A percentile compares a stretch with the other conserved stretches of the same genome.
These are phyloP conservation scores for honey bee (Apis mellifera) DNA, from an alignment of 1,140 invertebrate genomes.

Conservation along the genomic window DNA sequence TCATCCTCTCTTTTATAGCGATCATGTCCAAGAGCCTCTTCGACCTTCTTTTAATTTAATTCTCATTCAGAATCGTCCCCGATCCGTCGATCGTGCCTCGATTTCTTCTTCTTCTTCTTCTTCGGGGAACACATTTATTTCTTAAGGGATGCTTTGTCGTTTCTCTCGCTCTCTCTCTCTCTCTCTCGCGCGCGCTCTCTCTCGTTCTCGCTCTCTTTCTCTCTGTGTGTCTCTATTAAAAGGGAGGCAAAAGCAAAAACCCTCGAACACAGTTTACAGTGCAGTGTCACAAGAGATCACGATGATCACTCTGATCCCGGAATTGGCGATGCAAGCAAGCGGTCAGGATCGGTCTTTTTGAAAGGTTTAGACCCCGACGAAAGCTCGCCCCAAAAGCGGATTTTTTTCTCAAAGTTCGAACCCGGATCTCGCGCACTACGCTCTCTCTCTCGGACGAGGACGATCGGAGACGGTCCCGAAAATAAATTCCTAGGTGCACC, in stretches of 20 bases:
- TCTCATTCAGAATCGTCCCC: slow-evolving; percentile 21
- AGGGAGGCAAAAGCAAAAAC: background rate
- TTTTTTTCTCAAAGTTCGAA: background rate
- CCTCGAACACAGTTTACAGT: slow-evolving; percentile 30
- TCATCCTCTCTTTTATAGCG: background rate
- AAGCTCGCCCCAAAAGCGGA: background rate
- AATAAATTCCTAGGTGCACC: slow-evolving; percentile 64
- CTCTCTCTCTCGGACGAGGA: slow-evolving; percentile 24
- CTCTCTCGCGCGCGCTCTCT: background rate
- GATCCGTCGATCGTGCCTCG: slow-evolving; percentile 25
- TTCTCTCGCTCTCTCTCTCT: background rate
- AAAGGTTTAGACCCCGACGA: background rate
- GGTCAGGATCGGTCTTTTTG: background rate
- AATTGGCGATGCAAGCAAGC: no score
- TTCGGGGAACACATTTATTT: slow-evolving; percentile 2
- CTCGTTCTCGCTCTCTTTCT: no score
- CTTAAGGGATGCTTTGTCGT: background rate
- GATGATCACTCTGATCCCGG: background rate
- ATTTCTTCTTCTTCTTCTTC: no score
- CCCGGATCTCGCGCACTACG: slow-evolving; percentile 1
- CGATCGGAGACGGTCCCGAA: slow-evolving; percentile 62
- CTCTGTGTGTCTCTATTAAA: no score
- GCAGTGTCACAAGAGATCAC: slow-evolving; percentile 1
- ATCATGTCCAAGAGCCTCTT: slow-evolving; percentile 23
- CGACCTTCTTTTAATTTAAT: background rate